phyloP scores from a whole-genome alignment of 2,888 invertebrate genomes.

The Colostygia pectinataria region DNA sequence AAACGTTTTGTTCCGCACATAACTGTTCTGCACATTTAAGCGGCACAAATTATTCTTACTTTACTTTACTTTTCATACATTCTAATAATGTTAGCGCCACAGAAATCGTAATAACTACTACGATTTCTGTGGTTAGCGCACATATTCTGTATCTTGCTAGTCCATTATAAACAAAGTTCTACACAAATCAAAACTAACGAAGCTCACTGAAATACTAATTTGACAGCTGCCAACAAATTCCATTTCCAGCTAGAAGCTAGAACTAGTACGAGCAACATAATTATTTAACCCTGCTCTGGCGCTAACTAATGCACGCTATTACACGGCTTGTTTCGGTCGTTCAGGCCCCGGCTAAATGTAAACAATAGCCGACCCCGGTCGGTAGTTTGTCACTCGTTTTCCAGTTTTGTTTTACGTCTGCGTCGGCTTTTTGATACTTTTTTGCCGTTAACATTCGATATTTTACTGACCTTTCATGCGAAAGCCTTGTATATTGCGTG shows the following conservation, averaged over 20 bases:
- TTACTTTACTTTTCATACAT: too few relatives aligned
- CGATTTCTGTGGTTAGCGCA: too few relatives aligned
- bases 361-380: slow-evolving; percentile 44
- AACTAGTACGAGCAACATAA: slow-evolving; percentile 24
- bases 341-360: slow-evolving; percentile 41
- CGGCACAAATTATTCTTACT: too few relatives aligned
- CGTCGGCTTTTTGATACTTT: slow-evolving; percentile 42
- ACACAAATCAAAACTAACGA: slow-evolving; percentile 9
- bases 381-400: slow-evolving; percentile 59
- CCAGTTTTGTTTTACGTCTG: slow-evolving; percentile 53
- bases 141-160: too few relatives aligned
- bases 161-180: neutral
- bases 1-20: too few relatives aligned
- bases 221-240: slow-evolving; percentile 23
- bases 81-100: too few relatives aligned
- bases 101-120: too few relatives aligned
- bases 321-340: slow-evolving; percentile 35
- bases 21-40: too few relatives aligned
- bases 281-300: slow-evolving; percentile 28
- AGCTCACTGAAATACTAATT: slow-evolving; percentile 32
- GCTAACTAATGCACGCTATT: slow-evolving; percentile 34
- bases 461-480: slow-evolving; percentile 34
- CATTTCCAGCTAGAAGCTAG: slow-evolving; percentile 18
- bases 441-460: slow-evolving; percentile 48
- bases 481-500: slow-evolving; percentile 29